Evolutionary conservation across 2,888 invertebrate genomes (phyloP), one percentile per base, ranked within the genome.

Genomic region (Netelia melanura): DNA sequence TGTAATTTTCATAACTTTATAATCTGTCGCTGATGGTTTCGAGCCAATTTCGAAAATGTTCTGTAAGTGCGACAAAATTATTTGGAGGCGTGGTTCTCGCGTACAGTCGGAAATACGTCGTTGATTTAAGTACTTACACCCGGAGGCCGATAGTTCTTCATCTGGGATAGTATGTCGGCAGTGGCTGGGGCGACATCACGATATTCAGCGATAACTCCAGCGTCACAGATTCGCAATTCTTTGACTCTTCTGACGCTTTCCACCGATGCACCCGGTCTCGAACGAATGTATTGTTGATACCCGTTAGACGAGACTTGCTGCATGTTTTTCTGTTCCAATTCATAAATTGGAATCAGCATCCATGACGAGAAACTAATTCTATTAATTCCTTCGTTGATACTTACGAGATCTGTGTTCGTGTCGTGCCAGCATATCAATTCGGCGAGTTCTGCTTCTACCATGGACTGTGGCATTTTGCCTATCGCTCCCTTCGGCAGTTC

Each of bases 41-140:
- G 97, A 96, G 64, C 97, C 97, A 71, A 99, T 95, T 94, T 99
- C 99, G 94, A 99, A 98, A 90, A 99, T 97, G 0, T 99, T 99
- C 98, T 98, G 94, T 56, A 95, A 94, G 87, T 83, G 86, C 62
- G 84, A 80, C 61, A 65, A 85, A 58, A 58, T 21, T 58, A 38
- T 6, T 38, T 38, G 5, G 38, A 38, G 0, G 38, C 0, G 38
- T 1, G 0, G 5, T 6, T 38, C 38, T 38, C 38, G 38, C 5
- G 38, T 0, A 38, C 0, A 0, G 38, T 38, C 8, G 6, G 38
- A 48, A 48, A 0, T 48, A 21, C 9, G 3, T 30, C 62, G n/a
- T 62, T 62, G 38, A 38, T 83, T 14, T 11, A 14, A 48, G n/a
- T 89, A 94, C 95, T 95, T 94, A 96, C 97, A 89, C 96, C 96